Conservation (phyloP, 2,113 vertebrate genomes). For the Archocentrus centrarchus region DNA sequence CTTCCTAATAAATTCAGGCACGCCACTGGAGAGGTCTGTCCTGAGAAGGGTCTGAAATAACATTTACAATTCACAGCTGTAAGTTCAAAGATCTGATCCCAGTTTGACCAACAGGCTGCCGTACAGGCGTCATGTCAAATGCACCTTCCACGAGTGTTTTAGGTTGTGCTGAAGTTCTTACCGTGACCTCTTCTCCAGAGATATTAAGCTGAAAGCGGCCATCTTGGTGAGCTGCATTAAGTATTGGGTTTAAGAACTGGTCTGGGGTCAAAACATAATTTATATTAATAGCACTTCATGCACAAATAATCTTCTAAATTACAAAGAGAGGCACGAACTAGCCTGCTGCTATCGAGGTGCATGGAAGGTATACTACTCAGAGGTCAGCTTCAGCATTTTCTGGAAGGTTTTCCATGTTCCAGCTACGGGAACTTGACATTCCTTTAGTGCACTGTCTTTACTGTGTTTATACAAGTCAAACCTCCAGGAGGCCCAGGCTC, state of each 20-base stretch:
- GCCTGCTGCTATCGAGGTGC: background rate
- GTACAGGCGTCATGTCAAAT: background rate
- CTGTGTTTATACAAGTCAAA: too few relatives aligned
- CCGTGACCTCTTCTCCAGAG: slow-evolving; percentile 79
- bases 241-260: slow-evolving; percentile 80
- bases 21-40: slow-evolving; percentile 35
- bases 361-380: background rate
- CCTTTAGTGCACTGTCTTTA: too few relatives aligned
- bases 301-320: background rate
- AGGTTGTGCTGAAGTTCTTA: slow-evolving; percentile 55
- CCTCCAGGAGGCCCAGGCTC: too few relatives aligned
- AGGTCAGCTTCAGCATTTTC: background rate
- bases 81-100: background rate
- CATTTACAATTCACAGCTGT: background rate
- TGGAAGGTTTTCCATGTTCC: background rate
- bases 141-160: background rate
- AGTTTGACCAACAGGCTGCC: background rate
- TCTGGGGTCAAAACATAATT: slow-evolving; percentile 65
- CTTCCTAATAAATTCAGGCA: slow-evolving; percentile 68
- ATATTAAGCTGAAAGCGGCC: slow-evolving; percentile 77
- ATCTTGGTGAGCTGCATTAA: slow-evolving; percentile 82
- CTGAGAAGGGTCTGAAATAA: slow-evolving; percentile 77
- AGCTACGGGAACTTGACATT: background rate
- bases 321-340: background rate
- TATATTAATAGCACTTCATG: background rate